These are phyloP conservation scores for Cryptotermes secundus DNA, from an alignment of 1,140 invertebrate genomes.

Conservation along the genomic window DNA sequence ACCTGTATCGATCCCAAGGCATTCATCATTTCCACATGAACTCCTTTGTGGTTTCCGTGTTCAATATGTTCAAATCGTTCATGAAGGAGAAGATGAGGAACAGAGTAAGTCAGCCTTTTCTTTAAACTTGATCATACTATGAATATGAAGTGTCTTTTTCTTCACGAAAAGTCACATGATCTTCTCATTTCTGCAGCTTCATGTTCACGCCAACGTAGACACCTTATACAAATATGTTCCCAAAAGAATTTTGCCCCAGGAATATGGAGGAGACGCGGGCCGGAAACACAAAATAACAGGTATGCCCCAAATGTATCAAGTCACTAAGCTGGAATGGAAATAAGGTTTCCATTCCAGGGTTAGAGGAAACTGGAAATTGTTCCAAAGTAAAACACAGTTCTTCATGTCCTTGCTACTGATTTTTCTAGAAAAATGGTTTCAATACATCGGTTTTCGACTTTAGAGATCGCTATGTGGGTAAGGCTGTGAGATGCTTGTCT, in stretches of 20 bases:
- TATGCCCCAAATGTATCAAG: neutral
- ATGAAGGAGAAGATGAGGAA: conserved; percentile 83
- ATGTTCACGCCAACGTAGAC: neutral
- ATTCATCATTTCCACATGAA: conserved; percentile 83
- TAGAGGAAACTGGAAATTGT: too few species aligned
- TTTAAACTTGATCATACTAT: neutral
- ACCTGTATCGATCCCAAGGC: conserved; percentile 80
- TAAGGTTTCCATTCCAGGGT: too few species aligned
- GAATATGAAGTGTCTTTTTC: too few species aligned
- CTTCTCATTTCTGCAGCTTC: neutral
- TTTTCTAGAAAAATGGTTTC: too few species aligned
- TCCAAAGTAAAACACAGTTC: too few species aligned
- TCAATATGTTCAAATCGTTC: conserved; percentile 81
- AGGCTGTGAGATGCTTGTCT: too few species aligned
- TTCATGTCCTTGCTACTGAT: too few species aligned
- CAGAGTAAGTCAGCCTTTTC: conserved; percentile 49
- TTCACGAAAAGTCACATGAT: neutral
- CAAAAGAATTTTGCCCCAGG: neutral
- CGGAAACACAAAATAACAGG: neutral
- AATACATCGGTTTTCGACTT: too few species aligned
- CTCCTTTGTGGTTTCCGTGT: conserved; percentile 74
- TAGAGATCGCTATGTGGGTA: too few species aligned
- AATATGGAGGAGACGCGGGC: neutral
- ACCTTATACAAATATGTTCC: neutral
- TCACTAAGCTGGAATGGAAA: too few species aligned